A percentile compares a stretch with the other conserved stretches of the same genome.
These are phyloP conservation scores for Aleiodes leptofemur DNA, from an alignment of 2,888 invertebrate species.

Conservation along the genomic window DNA sequence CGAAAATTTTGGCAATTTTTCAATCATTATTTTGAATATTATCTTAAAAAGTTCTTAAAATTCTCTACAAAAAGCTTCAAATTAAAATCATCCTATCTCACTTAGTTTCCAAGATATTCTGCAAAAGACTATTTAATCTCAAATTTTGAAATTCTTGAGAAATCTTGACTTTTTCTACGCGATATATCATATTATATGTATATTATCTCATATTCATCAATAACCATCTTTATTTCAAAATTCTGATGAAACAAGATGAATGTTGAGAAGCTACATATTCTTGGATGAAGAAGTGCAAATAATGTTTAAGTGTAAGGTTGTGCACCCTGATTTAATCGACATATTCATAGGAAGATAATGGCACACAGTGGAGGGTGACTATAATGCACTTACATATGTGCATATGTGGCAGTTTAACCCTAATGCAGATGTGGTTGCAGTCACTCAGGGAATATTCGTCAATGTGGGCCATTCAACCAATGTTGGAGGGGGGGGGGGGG, in stretches of 20 bases:
- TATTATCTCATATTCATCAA: no score
- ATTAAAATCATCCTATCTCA: neutral
- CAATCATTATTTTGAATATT: no score
- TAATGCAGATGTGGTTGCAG: constrained; percentile 38
- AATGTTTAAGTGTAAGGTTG: neutral
- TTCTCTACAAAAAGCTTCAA: neutral
- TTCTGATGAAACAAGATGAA: no score
- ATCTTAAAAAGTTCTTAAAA: no score
- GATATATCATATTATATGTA: no score
- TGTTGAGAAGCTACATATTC: no score
- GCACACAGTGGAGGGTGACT: constrained; percentile 1
- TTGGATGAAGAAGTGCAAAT: neutral
- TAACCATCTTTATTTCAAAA: no score
- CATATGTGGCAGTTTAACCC: constrained; percentile 24
- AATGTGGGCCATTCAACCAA: constrained; percentile 20
- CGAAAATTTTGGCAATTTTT: no score
- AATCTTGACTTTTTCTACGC: no score
- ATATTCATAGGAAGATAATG: constrained; percentile 15
- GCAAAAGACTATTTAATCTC: no score
- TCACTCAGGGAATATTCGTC: constrained; percentile 39
- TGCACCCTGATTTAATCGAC: constrained; percentile 1
- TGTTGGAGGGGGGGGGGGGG: constrained; percentile 6
- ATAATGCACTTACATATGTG: constrained; percentile 22
- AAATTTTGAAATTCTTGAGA: no score
- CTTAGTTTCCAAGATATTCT: no score